phyloP scores from a whole-genome alignment of 2,797 vertebrate genomes.

The Monodelphis domestica region DNA sequence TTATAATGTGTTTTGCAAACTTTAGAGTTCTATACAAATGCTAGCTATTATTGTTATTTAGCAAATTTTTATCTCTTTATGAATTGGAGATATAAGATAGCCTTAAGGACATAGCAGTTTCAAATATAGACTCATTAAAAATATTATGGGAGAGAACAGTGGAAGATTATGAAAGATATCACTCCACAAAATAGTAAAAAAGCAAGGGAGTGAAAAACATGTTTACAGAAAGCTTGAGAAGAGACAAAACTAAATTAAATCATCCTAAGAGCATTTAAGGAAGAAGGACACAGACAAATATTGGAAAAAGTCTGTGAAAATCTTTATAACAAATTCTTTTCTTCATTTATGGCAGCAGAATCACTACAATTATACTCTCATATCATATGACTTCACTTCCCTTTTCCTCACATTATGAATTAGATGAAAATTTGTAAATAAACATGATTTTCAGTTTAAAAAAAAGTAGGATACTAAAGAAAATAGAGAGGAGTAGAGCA shows the following conservation, averaged over 20 bases:
- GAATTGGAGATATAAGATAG: background rate
- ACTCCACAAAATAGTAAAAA: background rate
- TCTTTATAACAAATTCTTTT: background rate
- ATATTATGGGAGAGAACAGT: background rate
- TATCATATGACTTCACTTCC: too few relatives aligned
- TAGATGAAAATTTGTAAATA: too few relatives aligned
- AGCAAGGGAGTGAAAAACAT: background rate
- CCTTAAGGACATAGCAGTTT: background rate
- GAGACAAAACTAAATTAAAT: background rate
- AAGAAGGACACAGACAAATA: background rate
- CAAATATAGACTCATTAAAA: background rate
- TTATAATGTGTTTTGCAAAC: background rate
- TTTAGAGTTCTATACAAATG: background rate
- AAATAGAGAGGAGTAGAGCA: background rate
- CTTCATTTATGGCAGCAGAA: background rate
- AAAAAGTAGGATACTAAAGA: background rate
- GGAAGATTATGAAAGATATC: background rate
- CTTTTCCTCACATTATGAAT: too few relatives aligned
- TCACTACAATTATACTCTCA: background rate
- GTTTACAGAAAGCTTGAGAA: background rate
- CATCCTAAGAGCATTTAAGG: background rate
- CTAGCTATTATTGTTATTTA: background rate
- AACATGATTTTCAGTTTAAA: too few relatives aligned
- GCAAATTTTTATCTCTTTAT: background rate
- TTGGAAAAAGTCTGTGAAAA: background rate